A percentile compares a stretch with the other conserved stretches of the same genome.
Evolutionary conservation across 2,888 invertebrate species (phyloP).

Genomic region (Stenotaenia linearis): DNA sequence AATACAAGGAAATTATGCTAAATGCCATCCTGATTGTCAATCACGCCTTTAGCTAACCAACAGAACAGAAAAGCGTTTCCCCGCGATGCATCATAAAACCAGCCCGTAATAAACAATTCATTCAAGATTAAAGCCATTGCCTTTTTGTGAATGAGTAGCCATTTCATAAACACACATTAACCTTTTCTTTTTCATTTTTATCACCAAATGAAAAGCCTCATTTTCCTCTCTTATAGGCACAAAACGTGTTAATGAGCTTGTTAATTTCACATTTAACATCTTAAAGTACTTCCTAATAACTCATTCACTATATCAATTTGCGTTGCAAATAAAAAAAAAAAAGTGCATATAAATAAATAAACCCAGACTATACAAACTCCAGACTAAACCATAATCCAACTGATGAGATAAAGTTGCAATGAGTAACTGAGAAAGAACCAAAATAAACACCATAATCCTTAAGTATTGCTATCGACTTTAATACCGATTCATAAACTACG

Average conservation of each 20-base stretch:
- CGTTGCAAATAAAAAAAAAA: not conserved
- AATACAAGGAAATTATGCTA: not conserved
- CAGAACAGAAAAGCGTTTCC: not conserved
- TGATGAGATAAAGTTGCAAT: not conserved
- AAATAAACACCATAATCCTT: not conserved
- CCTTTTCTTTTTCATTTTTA: not conserved
- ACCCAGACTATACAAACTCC: not conserved
- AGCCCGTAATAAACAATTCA: not conserved
- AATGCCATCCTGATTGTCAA: too few species aligned
- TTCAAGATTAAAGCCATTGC: not conserved
- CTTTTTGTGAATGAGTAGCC: not conserved
- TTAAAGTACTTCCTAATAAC: not conserved
- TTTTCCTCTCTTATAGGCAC: not conserved
- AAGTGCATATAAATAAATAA: not conserved
- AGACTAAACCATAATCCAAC: not conserved
- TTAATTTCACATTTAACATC: not conserved
- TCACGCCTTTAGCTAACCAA: too few species aligned
- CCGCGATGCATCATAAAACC: not conserved
- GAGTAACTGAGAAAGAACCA: not conserved
- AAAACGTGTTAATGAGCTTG: conserved; percentile 20
- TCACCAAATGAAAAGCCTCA: conserved; percentile 1
- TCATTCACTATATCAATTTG: not conserved
- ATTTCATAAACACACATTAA: not conserved
- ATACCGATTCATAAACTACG: not conserved
- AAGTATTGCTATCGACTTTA: not conserved